Evolutionary conservation across 2,888 invertebrate genomes (phyloP).

Genomic region (Baronia brevicornis): DNA sequence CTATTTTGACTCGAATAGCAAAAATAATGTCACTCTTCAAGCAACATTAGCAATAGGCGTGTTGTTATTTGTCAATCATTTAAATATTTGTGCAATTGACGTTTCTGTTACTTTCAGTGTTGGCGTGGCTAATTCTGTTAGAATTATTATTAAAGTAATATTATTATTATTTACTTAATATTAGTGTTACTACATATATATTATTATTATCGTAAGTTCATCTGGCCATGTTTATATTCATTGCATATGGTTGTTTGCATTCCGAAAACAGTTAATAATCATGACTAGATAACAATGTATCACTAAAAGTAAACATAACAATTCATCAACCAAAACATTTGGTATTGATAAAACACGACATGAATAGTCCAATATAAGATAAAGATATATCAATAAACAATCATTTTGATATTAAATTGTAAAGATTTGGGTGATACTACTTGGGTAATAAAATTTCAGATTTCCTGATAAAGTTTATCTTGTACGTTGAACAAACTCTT

Average conservation of each 20-base stretch:
- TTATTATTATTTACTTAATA: no score
- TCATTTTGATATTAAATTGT: constrained; percentile 30
- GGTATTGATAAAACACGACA: constrained; percentile 34
- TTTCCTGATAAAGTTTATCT: constrained; percentile 60
- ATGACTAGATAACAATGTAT: constrained; percentile 46
- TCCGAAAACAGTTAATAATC: constrained; percentile 38
- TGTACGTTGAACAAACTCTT: constrained; percentile 43
- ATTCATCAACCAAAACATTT: constrained; percentile 46
- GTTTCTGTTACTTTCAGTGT: no score
- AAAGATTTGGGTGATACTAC: constrained; percentile 38
- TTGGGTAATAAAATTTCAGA: constrained; percentile 44
- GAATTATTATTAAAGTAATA: no score
- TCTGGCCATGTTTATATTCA: constrained; percentile 42
- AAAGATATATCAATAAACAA: constrained; percentile 44
- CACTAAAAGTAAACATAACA: constrained; percentile 47
- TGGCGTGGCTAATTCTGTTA: no score
- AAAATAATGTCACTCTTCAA: constrained; percentile 20
- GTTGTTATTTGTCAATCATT: no score
- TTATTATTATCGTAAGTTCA: constrained; percentile 32
- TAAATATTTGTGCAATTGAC: no score
- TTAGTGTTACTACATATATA: no score
- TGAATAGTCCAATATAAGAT: constrained; percentile 38
- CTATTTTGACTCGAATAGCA: constrained; percentile 42
- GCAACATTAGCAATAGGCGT: constrained; percentile 15
- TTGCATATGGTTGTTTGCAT: constrained; percentile 49